Base-by-base conservation (phyloP, 2,797 vertebrate genomes). In the Bufotes viridis region DNA sequence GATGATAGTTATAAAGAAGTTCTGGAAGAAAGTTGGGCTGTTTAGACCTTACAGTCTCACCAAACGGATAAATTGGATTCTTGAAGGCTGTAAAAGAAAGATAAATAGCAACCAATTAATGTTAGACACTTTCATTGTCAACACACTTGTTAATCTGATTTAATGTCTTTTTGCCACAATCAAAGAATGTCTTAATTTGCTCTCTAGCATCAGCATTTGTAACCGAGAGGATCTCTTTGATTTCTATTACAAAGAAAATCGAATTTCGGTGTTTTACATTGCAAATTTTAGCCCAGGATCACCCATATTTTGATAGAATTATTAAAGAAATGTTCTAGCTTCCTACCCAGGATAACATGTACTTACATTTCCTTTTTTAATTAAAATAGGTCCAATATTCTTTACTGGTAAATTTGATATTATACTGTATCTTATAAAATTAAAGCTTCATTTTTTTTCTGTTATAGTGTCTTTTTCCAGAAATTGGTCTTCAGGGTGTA, bases 31-130 rank as follows among this genome's bases (percentile, higher is more conserved):
- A 76, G 12, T 26, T 87, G 58, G 67, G 49, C 75, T 78, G 29
- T 14, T 53, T 34, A 78, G 17, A 83, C n/a, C 53, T 82, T 49
- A 55, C 58, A 63, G 22, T n/a, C 57, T 78, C 78, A 0, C 29
- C 76, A 34, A 78, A 14, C 53, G 78, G 49, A 87, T 78, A 78
- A 78, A 83, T 8, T 9, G 42, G 53, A 13, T 70, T 3, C 49
- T 87, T 83, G 60, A 61, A 87, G 61, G 74, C 72, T 69, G 72
- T 83, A 78, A 88, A 83, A 76, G 76, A 63, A 75, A 85, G 83
- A 85, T 78, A 88, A 85, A 81, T 85, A 81, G 87, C 83, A 74
- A 76, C 83, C 83, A 85, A 88, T 88, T 88, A 85, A 81, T 81
- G 82, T 57, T 85, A 65, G 87, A 84, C 87, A 85, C 69, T 81